These are phyloP conservation scores for Eupsittula cactorum DNA, from an alignment of 2,113 vertebrate genomes.

Conservation along the genomic window DNA sequence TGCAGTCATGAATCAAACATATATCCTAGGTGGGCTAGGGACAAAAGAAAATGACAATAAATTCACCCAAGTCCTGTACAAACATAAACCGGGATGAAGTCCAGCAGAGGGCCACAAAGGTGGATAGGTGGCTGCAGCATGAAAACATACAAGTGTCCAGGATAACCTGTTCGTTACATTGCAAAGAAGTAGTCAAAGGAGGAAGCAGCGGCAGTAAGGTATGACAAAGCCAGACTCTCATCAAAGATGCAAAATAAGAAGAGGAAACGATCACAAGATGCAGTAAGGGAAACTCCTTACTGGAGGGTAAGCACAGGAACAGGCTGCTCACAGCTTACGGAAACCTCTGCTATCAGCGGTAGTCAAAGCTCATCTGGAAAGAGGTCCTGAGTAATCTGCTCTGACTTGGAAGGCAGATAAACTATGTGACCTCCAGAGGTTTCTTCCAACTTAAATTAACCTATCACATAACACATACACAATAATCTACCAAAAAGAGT, in stretches of 20 bases:
- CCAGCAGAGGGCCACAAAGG: not conserved
- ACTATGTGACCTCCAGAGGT: not conserved
- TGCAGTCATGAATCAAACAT: not conserved
- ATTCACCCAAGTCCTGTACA: not conserved
- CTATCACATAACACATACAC: not conserved
- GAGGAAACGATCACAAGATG: not conserved
- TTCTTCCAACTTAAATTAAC: not conserved
- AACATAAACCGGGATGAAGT: not conserved
- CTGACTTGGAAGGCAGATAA: not conserved
- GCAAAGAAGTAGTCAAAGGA: not conserved
- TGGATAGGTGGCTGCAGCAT: not conserved
- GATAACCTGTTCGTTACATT: not conserved
- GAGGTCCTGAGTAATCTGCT: not conserved
- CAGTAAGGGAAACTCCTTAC: not conserved
- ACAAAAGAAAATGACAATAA: not conserved
- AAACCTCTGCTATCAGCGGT: not conserved
- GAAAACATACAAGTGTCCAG: rapidly evolving
- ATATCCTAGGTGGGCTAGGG: not conserved
- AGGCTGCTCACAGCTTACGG: not conserved
- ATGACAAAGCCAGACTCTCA: not conserved
- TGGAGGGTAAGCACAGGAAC: not conserved
- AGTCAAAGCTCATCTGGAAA: not conserved
- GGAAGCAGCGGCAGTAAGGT: not conserved
- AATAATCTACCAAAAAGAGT: not conserved
- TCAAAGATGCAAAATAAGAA: not conserved